These are phyloP conservation scores for Lytechinus variegatus DNA, from an alignment of 35 echinoderm and acorn worm species.

Conservation along the genomic window DNA sequence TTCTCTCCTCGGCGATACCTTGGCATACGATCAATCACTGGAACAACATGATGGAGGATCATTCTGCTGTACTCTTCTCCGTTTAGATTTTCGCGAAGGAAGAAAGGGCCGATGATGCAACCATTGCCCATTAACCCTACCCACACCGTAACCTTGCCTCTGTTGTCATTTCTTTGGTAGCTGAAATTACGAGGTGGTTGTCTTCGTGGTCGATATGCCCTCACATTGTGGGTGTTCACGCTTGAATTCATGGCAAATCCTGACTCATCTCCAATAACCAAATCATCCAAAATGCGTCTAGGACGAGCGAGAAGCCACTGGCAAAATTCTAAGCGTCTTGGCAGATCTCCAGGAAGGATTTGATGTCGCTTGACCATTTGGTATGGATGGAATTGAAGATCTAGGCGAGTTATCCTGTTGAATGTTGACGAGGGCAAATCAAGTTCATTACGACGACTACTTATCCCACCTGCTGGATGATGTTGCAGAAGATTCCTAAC, in stretches of 20 bases:
- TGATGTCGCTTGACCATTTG: no score
- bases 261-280: conserved; percentile 43
- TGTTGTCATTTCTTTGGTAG: not conserved
- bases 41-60: conserved; percentile 28
- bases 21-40: not conserved
- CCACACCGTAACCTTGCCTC: not conserved
- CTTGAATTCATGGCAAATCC: conserved; percentile 1
- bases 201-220: not conserved
- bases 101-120: not conserved
- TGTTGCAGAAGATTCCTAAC: no score
- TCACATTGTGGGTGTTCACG: conserved; percentile 40
- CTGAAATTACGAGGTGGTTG: not conserved
- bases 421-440: no score
- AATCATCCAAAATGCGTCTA: not conserved
- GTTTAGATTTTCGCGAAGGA: conserved; percentile 10
- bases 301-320: not conserved
- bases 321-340: not conserved
- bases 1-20: conserved; percentile 21
- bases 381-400: no score
- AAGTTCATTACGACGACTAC: no score
- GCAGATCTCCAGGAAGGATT: conserved; percentile 43
- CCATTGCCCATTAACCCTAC: not conserved
- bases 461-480: no score
- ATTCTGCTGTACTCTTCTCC: not conserved
- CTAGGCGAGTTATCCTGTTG: no score